These are phyloP conservation scores for Zonitis immaculata DNA, from an alignment of 2,888 invertebrate species.

Conservation along the genomic window DNA sequence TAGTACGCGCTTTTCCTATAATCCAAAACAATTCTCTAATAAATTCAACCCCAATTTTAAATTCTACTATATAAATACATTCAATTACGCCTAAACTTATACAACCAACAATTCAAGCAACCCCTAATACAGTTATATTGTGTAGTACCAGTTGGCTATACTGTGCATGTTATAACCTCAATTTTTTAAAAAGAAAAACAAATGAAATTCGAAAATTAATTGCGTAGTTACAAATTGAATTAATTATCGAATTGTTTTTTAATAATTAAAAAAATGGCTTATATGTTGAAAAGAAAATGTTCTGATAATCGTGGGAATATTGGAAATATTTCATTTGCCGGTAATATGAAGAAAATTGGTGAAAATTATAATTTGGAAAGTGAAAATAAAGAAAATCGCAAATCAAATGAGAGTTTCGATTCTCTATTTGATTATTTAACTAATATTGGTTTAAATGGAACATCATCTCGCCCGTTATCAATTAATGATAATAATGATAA, in stretches of 20 bases:
- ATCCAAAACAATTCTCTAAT: no score
- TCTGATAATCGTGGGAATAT: no score
- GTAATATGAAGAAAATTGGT: no score
- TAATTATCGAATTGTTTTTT: neutral
- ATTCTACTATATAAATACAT: no score
- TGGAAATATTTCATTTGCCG: no score
- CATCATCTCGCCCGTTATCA: neutral
- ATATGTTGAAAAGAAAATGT: no score
- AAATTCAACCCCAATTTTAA: no score
- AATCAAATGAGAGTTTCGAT: neutral
- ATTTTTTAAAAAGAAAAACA: neutral
- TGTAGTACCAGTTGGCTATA: no score
- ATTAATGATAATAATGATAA: neutral
- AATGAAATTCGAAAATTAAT: neutral
- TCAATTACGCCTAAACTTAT: neutral
- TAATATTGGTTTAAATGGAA: neutral
- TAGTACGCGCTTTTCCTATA: no score
- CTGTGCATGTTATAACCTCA: neutral
- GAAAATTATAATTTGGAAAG: neutral
- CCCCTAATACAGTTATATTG: neutral
- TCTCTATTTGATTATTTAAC: neutral
- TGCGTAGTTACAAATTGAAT: neutral
- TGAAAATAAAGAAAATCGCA: neutral
- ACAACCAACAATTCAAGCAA: neutral
- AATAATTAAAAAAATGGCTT: no score